phyloP scores from a whole-genome alignment of 2,113 vertebrate genomes.

The Tympanuchus pallidicinctus region DNA sequence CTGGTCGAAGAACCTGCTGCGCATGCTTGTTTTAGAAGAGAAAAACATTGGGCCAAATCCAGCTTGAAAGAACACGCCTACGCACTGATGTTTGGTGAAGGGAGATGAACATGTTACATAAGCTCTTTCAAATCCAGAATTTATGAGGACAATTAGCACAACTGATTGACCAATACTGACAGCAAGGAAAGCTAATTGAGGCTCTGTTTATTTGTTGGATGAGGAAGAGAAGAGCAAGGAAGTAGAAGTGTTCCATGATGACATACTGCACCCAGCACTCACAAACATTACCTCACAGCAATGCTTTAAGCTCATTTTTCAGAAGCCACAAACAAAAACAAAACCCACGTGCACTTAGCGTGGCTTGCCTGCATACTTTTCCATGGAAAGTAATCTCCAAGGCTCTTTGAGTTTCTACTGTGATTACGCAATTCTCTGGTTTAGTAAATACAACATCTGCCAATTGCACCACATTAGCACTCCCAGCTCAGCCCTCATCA shows the following conservation, averaged over 20 bases:
- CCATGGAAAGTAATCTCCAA: conserved; percentile 1
- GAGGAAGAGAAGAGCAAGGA: not conserved
- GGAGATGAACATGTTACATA: not conserved
- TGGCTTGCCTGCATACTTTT: not conserved
- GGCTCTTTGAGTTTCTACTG: conserved; percentile 11
- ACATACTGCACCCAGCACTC: not conserved
- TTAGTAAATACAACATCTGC: conserved; percentile 20
- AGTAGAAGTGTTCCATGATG: not conserved
- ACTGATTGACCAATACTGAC: conserved; percentile 13
- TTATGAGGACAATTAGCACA: not conserved
- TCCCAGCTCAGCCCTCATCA: conserved; percentile 1
- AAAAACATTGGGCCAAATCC: not conserved
- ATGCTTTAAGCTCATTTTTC: not conserved
- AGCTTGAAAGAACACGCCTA: not conserved
- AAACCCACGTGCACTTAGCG: not conserved
- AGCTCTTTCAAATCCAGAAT: not conserved
- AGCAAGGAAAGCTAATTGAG: not conserved
- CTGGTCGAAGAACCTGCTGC: not conserved
- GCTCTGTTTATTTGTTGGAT: conserved; percentile 2
- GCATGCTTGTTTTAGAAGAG: not conserved
- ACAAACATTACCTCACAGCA: not conserved
- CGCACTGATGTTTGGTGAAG: fast-evolving
- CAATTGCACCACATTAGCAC: not conserved
- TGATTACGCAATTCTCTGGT: conserved; percentile 18
- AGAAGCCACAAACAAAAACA: conserved; percentile 49